phyloP scores from a whole-genome alignment of 2,113 vertebrate genomes.

The Entomyzon cyanotis region DNA sequence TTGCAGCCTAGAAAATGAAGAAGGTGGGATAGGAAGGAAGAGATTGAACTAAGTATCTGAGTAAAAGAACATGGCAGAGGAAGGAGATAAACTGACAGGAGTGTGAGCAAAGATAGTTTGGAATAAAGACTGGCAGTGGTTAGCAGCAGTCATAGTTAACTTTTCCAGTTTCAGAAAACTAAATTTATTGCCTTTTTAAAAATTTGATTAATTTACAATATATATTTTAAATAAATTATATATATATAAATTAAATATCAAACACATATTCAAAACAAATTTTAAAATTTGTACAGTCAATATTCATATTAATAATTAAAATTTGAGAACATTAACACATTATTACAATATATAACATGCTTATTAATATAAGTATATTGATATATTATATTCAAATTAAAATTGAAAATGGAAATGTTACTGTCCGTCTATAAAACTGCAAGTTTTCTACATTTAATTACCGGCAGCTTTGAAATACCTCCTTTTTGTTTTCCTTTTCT shows the following conservation, averaged over 20 bases:
- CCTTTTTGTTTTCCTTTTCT: not conserved
- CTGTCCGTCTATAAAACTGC: not conserved
- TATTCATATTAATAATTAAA: not conserved
- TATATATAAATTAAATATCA: not conserved
- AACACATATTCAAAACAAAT: not conserved
- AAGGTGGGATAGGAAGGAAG: not conserved
- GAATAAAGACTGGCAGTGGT: not conserved
- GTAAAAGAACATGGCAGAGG: not conserved
- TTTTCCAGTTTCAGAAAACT: not conserved
- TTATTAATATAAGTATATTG: not conserved
- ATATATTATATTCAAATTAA: not conserved
- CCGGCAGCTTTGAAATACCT: not conserved
- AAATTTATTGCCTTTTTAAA: not conserved
- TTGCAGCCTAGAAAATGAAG: not conserved
- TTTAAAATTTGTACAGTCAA: not conserved
- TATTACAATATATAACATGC: too few relatives aligned
- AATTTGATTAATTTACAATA: not conserved
- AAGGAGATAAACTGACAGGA: not conserved
- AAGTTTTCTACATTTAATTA: not conserved
- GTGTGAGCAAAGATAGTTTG: not conserved
- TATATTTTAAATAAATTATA: not conserved
- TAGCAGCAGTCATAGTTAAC: not conserved
- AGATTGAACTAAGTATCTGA: not conserved
- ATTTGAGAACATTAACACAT: not conserved
- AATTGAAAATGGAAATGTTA: not conserved